These are phyloP conservation scores for Drosophila kanekoi DNA, from an alignment of 2,888 invertebrate genomes.

Conservation along the genomic window DNA sequence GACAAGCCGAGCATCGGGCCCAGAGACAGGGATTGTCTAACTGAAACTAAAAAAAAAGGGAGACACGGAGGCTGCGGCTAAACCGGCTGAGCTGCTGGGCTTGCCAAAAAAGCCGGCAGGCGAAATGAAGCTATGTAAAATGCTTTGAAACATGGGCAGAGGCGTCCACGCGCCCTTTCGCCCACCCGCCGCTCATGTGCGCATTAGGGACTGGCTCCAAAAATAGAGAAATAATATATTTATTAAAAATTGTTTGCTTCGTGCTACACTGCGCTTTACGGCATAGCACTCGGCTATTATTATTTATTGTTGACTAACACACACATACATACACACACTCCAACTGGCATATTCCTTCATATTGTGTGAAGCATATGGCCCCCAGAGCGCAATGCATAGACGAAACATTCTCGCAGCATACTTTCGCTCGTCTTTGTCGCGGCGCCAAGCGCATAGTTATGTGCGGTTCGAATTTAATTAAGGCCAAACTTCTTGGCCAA, in stretches of 20 bases:
- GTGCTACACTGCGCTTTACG: constrained; percentile 58
- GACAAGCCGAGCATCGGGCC: constrained; percentile 6
- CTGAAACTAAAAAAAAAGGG: constrained; percentile 9
- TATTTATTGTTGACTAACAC: constrained; percentile 52
- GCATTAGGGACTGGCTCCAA: constrained; percentile 39
- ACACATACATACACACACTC: constrained; percentile 6
- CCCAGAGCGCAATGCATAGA: constrained; percentile 17
- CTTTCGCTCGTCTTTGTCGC: constrained; percentile 36
- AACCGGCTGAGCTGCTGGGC: constrained; percentile 5
- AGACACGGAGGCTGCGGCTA: not conserved
- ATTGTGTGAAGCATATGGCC: constrained; percentile 14
- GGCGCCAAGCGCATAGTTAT: constrained; percentile 15
- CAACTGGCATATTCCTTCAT: constrained; percentile 7
- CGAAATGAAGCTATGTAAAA: constrained; percentile 57
- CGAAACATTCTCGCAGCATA: constrained; percentile 38
- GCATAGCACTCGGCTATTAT: constrained; percentile 45
- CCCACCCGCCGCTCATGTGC: constrained; percentile 13
- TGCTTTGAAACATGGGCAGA: constrained; percentile 27
- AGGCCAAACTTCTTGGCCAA: constrained; percentile 11
- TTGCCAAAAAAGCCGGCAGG: constrained; percentile 43
- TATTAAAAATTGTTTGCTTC: constrained; percentile 71
- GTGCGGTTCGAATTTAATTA: constrained; percentile 60
- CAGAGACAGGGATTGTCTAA: constrained; percentile 36
- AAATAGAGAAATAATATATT: constrained; percentile 63
- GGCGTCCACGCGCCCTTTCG: not conserved